Base-by-base conservation (phyloP, 2,113 vertebrate species). In the Taurulus bubalis region DNA sequence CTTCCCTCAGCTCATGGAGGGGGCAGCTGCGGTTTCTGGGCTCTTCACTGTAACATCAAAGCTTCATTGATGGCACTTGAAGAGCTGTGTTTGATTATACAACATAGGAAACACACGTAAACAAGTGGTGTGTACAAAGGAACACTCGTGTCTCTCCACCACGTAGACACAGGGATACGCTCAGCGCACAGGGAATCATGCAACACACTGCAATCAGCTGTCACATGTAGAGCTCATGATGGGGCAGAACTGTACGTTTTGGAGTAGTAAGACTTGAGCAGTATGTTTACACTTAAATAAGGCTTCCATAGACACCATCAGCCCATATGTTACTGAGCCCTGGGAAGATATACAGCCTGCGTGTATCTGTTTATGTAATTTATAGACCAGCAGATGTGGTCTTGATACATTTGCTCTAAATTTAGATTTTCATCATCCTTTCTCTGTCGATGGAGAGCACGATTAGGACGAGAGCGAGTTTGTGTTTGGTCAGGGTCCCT, bases 21-120 rank as follows among this genome's bases (percentile, higher is more conserved):
- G 34, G 55, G 59, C 36, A 63, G 28, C 59, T 73, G 56, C 20
- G 56, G 69, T 77, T 81, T 71, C 47, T 3, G 8, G 42, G 59
- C 71, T 80, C 67, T 73, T 72, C 73, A 36, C 22, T 4, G 34
- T 51, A 71, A 86, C 80, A 85, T 83, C 77, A 89, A 79, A 82
- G 83, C 79, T 77, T 90, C 83, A 90, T 86, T 84, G 87, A 88
- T 89, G 80, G 80, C 73, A 77, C 26, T 87, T 65, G 71, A 83
- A 51, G 78, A 85, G 71, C 85, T 85, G 75, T 20, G 77, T 79
- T 89, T 92, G 89, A 89, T 92, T 88, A 89, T 64, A 75, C 59
- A 26, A 67, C 73, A 87, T 38, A 70, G 75, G 75, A 86, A 75
- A 75, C 73, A 64, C 63, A 82, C 85, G 28, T 56, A 73, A 79